Evolutionary conservation across 2,113 vertebrate species (phyloP), one percentile per base, ranked within the genome.

Genomic region (Odontesthes bonariensis): DNA sequence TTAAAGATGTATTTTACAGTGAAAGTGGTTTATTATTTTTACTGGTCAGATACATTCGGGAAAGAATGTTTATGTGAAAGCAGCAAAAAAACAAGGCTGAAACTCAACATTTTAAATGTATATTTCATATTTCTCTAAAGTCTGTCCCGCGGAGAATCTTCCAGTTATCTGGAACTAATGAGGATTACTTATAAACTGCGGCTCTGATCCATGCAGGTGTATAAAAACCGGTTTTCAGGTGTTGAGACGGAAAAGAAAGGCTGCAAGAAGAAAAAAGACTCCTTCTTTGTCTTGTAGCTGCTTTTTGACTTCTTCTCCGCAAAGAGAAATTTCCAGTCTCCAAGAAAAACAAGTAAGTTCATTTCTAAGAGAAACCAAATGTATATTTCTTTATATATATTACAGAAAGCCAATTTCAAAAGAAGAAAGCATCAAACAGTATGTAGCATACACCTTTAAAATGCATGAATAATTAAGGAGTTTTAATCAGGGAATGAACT

Each of bases 221-320:
- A 44, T 61, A 61, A 44, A 44, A 42, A 23, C 20, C 20, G 20
- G 35, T 44, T 38, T 13, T 23, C 6, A 61, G 59, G 14, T 1
- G 20, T n/a, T 27, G 20, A 56, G 22, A 40, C 10, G 1, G 13
- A 47, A 73, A 56, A 78, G 72, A 84, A 78, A 82, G 54, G 56
- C 53, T 75, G 85, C 81, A 84, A 51, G 35, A 89, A 89, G 81
- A 90, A 80, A 86, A 80, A 87, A 75, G 42, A 17, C 1, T n/a
- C 23, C 13, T 71, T 89, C 85, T 87, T 91, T 89, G 87, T 89
- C 86, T 77, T 86, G 83, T 57, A 19, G 46, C 71, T 82, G 10
- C 0, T 64, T 46, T 71, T 74, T 44, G 22, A 8, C 3, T 64
- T 61, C 9, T 23, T 32, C 17, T 20, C 17, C 32, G 46, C 46